These are phyloP conservation scores for Sylvietta virens DNA, from an alignment of 2,113 vertebrate species.

Conservation along the genomic window DNA sequence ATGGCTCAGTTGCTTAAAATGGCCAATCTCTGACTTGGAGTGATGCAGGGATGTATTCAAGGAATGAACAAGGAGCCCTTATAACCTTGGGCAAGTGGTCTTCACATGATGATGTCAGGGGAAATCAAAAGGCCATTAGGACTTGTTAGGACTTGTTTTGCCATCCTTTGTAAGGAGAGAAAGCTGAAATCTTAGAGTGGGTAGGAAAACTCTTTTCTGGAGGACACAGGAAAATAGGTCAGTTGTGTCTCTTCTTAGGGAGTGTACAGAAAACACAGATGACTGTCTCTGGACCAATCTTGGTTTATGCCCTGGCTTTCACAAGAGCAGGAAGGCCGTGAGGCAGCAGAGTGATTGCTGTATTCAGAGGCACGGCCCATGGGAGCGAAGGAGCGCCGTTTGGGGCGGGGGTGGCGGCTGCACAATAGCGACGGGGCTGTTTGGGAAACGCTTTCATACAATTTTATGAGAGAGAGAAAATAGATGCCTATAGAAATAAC, in stretches of 20 bases:
- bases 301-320: neutral
- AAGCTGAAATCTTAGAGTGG: neutral
- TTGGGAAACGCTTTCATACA: neutral
- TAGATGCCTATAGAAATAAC: conserved; percentile 24
- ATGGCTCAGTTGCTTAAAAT: neutral
- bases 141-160: neutral
- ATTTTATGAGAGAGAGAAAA: conserved; percentile 35
- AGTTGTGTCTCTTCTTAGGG: neutral
- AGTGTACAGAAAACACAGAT: neutral
- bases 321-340: neutral
- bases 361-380: neutral
- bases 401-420: neutral
- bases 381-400: neutral
- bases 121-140: neutral
- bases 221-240: neutral
- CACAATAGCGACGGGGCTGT: neutral
- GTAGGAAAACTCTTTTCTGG: neutral
- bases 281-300: neutral
- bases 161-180: neutral
- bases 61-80: neutral
- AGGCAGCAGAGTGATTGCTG: neutral
- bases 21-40: neutral
- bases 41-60: neutral
- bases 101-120: neutral
- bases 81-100: neutral